Percentiles rank a stretch among this genome's conserved stretches.
phyloP scores from a whole-genome alignment of 1,140 invertebrate genomes.

The Dendrolimus punctatus region DNA sequence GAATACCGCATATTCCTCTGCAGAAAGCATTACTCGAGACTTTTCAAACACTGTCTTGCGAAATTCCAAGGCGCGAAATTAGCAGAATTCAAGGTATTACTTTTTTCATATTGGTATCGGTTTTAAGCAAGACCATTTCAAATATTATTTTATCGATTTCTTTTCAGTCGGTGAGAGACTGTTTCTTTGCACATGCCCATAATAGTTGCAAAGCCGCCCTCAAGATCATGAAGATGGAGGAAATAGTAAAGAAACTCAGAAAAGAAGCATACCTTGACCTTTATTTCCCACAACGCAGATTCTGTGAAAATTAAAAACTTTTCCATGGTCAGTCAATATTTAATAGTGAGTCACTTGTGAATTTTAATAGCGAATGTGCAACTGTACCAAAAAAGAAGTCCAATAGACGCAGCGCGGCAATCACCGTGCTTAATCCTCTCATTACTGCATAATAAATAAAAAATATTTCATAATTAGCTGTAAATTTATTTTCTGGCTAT shows the following conservation, averaged over 20 bases:
- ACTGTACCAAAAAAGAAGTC: no score
- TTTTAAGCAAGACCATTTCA: background rate
- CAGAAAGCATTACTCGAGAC: conserved; percentile 48
- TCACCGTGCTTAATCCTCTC: no score
- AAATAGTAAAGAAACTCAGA: conserved; percentile 62
- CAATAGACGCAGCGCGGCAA: no score
- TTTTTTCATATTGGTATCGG: background rate
- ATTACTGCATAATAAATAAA: no score
- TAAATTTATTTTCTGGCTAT: no score
- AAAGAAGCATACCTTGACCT: conserved; percentile 67
- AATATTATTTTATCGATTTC: conserved; percentile 11
- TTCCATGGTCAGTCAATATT: background rate
- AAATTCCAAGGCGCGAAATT: conserved; percentile 57
- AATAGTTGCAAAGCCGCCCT: conserved; percentile 66
- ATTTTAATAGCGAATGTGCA: no score
- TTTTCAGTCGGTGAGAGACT: conserved; percentile 63
- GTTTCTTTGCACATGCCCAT: conserved; percentile 67
- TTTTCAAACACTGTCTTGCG: conserved; percentile 52
- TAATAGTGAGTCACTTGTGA: no score
- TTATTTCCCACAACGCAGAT: conserved; percentile 57
- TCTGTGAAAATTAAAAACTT: conserved; percentile 25
- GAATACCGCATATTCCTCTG: conserved; percentile 67
- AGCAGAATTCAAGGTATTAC: conserved; percentile 54
- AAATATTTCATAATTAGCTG: no score
- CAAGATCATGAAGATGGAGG: conserved; percentile 63